These are phyloP conservation scores for Globicephala melas DNA, from an alignment of 2,113 vertebrate genomes.

Conservation along the genomic window DNA sequence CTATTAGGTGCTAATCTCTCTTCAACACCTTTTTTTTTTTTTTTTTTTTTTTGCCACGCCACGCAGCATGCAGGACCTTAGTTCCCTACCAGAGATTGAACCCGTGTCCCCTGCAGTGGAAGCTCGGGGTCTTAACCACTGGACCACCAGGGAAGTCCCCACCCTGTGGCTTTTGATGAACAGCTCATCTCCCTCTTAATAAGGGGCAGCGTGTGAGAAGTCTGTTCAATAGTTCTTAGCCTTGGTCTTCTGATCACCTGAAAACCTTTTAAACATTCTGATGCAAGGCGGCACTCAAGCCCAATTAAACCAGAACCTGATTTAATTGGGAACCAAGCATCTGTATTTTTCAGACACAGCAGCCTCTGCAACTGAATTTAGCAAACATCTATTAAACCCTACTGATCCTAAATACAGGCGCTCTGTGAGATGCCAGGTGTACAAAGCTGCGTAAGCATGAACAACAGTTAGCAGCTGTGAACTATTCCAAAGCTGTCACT, in stretches of 20 bases:
- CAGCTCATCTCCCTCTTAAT: background rate
- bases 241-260: background rate
- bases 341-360: background rate
- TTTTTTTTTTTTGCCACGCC: too few relatives aligned
- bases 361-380: background rate
- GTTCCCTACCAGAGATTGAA: too few relatives aligned
- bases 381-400: background rate
- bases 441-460: background rate
- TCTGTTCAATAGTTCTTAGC: background rate
- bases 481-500: background rate
- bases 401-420: background rate
- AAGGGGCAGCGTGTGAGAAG: background rate
- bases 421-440: background rate
- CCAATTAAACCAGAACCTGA: background rate
- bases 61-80: too few relatives aligned
- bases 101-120: too few relatives aligned
- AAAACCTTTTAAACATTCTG: background rate
- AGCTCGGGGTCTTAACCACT: too few relatives aligned
- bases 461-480: background rate
- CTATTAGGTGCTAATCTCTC: background rate
- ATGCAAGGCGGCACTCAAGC: background rate
- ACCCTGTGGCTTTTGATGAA: background rate
- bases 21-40: background rate
- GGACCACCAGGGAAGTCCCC: fast-evolving
- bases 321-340: background rate